Percentiles rank a stretch among this genome's conserved stretches.
These are phyloP conservation scores for Mellivora capensis DNA, from an alignment of 2,113 vertebrate genomes.

Conservation along the genomic window DNA sequence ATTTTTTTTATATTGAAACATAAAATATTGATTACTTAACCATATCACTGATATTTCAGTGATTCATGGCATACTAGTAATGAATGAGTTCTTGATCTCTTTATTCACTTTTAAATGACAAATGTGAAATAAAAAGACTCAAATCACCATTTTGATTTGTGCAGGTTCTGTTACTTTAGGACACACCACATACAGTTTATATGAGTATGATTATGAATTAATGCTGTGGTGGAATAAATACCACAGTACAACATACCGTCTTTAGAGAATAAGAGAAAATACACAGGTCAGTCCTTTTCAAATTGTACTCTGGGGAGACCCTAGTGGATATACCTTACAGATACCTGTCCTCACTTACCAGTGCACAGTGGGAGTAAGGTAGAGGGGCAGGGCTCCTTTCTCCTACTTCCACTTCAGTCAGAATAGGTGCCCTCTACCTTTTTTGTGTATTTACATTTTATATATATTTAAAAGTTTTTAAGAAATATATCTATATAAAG, in stretches of 20 bases:
- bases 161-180: not conserved
- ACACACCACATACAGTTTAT: not conserved
- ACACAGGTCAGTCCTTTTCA: not conserved
- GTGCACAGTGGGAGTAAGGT: too few species aligned
- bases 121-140: not conserved
- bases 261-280: not conserved
- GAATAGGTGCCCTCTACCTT: not conserved
- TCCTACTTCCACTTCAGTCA: not conserved
- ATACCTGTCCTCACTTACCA: not conserved
- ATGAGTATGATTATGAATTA: not conserved
- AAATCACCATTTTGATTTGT: not conserved
- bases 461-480: too few species aligned
- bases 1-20: not conserved
- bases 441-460: not conserved
- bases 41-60: not conserved
- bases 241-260: not conserved
- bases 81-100: not conserved
- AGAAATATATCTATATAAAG: too few species aligned
- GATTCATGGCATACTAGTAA: not conserved
- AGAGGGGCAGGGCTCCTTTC: not conserved
- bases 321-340: too few species aligned
- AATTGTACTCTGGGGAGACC: too few species aligned
- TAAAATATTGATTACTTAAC: not conserved
- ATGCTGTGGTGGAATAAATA: not conserved
- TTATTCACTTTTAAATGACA: not conserved